phyloP scores from a whole-genome alignment of 2,797 vertebrate genomes.

The Pantherophis vulpinus region DNA sequence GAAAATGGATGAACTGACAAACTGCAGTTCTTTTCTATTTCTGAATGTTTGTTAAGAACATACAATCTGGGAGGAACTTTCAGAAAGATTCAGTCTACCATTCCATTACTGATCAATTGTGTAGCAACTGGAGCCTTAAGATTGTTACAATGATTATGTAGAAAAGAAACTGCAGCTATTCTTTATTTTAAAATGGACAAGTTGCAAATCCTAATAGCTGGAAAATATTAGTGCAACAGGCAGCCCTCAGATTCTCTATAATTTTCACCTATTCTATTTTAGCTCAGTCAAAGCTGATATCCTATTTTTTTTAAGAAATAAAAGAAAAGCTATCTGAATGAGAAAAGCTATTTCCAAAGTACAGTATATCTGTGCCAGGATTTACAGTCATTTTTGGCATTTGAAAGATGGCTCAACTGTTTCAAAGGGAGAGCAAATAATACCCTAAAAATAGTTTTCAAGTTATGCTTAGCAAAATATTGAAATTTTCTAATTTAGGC shows the following conservation, averaged over 20 bases:
- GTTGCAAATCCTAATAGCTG: slow-evolving; percentile 51
- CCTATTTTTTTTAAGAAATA: slow-evolving; percentile 30
- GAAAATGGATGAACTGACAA: neutral
- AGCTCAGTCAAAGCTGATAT: slow-evolving; percentile 51
- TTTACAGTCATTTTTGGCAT: slow-evolving; percentile 60
- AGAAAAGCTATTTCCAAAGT: slow-evolving; percentile 63
- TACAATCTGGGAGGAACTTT: neutral
- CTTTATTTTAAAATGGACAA: neutral
- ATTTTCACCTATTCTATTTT: slow-evolving; percentile 59
- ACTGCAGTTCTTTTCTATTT: neutral
- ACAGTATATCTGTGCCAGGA: slow-evolving; percentile 51
- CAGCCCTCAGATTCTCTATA: slow-evolving; percentile 53
- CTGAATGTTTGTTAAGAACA: neutral
- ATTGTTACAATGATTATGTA: neutral
- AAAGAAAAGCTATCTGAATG: slow-evolving; percentile 60
- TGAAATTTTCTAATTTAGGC: slow-evolving; percentile 45
- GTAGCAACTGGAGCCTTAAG: neutral
- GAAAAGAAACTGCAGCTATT: neutral
- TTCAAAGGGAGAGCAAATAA: slow-evolving; percentile 61
- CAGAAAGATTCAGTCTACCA: neutral
- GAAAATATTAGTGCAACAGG: slow-evolving; percentile 57
- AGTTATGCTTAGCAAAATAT: slow-evolving; percentile 53
- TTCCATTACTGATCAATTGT: neutral
- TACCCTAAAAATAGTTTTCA: slow-evolving; percentile 29
- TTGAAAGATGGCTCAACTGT: slow-evolving; percentile 65